Evolutionary conservation across 2,888 invertebrate species (phyloP), one percentile per base, ranked within the genome.

Genomic region (Scrobipalpa costella): DNA sequence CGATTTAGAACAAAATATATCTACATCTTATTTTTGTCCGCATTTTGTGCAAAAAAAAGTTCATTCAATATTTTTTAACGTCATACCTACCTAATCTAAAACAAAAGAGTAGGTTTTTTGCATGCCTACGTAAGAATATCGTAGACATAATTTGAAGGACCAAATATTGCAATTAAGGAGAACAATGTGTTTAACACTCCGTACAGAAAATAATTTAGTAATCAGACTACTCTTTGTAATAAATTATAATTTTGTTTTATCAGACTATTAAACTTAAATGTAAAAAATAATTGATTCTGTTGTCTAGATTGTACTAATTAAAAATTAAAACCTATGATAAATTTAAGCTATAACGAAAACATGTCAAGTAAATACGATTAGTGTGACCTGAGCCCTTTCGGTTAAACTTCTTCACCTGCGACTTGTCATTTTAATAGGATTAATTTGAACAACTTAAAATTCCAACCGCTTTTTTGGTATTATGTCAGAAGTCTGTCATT

Each of bases 371-470:
- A 75, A 76, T 68, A 66, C 71, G 77, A 75, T 77, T 75, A 75
- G 59, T 68, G 27, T 2, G 2, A 27, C 27, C 66, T 72, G 71
- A 76, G 72, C 71, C 75, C 61, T 69, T 69, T 73, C 73, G 69
- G 67, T 73, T 73, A 68, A 71, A 70, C 71, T 52, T 52, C 50
- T 52, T 52, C 72, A 75, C 73, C 73, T 76, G 70, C 70, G 75
- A 79, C 79, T 77, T 74, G 73, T 77, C 81, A 80, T 66, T 64
- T 64, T 84, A 85, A 85, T 85, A 85, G 82, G 86, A 87, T 88
- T 88, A 86, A 73, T 77, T 74, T 81, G 78, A 81, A 79, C 78
- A 76, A 75, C 74, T 76, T 76, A 64, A 63, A 67, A 73, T 71
- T 70, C 69, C 68, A 13, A 21, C 50, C 21, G 50, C 0, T 21